Conservation (phyloP, 2,888 invertebrate genomes). For the Ennomos fuscantarius region DNA sequence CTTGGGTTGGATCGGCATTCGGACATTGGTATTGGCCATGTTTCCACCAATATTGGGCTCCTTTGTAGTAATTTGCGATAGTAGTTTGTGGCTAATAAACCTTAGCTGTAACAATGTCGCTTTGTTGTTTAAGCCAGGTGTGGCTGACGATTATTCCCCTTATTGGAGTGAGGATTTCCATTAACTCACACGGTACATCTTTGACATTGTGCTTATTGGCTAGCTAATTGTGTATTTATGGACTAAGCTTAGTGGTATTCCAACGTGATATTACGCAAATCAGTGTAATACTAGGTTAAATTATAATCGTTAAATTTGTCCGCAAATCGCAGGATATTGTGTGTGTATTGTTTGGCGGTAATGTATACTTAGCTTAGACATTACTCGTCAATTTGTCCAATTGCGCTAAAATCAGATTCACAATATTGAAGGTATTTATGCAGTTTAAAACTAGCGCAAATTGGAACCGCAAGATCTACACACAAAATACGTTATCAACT, state of each 20-base stretch:
- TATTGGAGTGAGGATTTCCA: slow-evolving; percentile 59
- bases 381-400: slow-evolving; percentile 8
- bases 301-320: slow-evolving; percentile 10
- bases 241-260: slow-evolving; percentile 7
- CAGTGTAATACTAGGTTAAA: slow-evolving; percentile 18
- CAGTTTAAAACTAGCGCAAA: too few species aligned
- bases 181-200: slow-evolving; percentile 14
- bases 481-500: too few species aligned
- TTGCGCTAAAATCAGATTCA: too few species aligned
- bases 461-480: too few species aligned
- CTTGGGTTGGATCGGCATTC: slow-evolving; percentile 42
- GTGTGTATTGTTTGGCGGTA: slow-evolving; percentile 12
- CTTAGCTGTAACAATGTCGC: slow-evolving; percentile 60
- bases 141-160: slow-evolving; percentile 62
- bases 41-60: slow-evolving; percentile 62
- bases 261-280: slow-evolving; percentile 4
- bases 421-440: too few species aligned
- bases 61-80: slow-evolving; percentile 66
- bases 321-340: slow-evolving; percentile 29
- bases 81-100: slow-evolving; percentile 66
- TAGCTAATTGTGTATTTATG: slow-evolving; percentile 3
- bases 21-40: slow-evolving; percentile 51
- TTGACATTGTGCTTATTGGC: slow-evolving; percentile 12
- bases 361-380: slow-evolving; percentile 9
- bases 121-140: slow-evolving; percentile 64